Percentiles rank a stretch among this genome's conserved stretches.
Evolutionary conservation across 2,888 invertebrate species (phyloP).

Genomic region (Rhogogaster chlorosoma): DNA sequence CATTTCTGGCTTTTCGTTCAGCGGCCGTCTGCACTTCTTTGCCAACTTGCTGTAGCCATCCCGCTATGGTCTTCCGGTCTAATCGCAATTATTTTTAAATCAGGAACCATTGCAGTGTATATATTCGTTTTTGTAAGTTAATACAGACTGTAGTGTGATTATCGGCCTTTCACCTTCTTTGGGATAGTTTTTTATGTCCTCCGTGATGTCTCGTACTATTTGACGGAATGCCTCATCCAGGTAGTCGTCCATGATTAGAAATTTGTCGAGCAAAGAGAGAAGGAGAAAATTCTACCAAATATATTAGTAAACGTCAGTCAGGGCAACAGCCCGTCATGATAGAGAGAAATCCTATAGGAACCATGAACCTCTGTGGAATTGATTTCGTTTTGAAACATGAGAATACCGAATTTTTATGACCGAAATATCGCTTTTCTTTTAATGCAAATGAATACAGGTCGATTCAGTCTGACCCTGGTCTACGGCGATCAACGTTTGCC

Average conservation of each 20-base stretch:
- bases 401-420: background rate
- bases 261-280: background rate
- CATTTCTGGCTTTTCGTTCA: constrained; percentile 50
- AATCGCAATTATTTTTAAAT: background rate
- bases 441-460: background rate
- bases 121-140: background rate
- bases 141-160: background rate
- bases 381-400: background rate
- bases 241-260: constrained; percentile 33
- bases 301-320: constrained; percentile 1
- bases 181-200: constrained; percentile 46
- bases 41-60: constrained; percentile 55
- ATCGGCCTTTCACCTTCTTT: constrained; percentile 20
- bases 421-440: background rate
- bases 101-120: background rate
- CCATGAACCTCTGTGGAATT: background rate
- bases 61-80: constrained; percentile 56
- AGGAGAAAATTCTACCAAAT: background rate
- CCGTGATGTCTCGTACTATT: constrained; percentile 48
- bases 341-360: background rate
- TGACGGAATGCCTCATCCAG: constrained; percentile 46
- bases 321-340: constrained; percentile 23
- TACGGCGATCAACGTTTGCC: too few species aligned
- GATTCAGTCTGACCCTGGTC: background rate
- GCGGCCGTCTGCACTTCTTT: constrained; percentile 52